Evolutionary conservation across 2,797 vertebrate genomes (phyloP), one percentile per base, ranked within the genome.

Genomic region (Podarcis lilfordi): DNA sequence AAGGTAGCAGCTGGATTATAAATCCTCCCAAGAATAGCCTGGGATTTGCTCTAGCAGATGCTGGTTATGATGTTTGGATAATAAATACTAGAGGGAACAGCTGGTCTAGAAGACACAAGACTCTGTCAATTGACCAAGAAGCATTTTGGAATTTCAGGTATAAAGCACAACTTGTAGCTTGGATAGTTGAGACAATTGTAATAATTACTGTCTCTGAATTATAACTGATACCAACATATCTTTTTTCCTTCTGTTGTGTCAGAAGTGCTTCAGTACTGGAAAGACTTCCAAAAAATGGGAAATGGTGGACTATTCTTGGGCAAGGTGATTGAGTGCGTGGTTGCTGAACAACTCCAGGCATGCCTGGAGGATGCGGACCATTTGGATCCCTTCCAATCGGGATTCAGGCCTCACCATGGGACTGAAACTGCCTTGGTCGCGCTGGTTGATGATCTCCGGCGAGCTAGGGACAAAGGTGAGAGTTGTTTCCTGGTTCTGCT

Each of bases 41-140:
- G 90, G 96, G 96, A 96, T 75, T 97, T 86, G 85, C 45, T 45
- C 95, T 99, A 1, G 98, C 98, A 0, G 98, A 98, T 61, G 94
- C 95, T 1, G 95, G 96, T 74, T 97, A 96, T 0, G 96, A 97
- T 0, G 93, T 97, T 50, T 97, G 96, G 96, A 80, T 97, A 25
- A 94, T 92, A 68, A 97, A 96, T 79, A 95, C 68, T 55, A 85
- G 95, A 9, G 96, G 96, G 0, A 96, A 93, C 0, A 95, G 88
- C 0, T 96, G 90, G 88, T 96, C 95, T 59, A 89, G 0, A 61
- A 95, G 94, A 83, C 96, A 97, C 69, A 78, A 87, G 83, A 25
- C 43, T 55, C 75, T 96, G 61, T 92, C 94, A 5, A 40, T 84
- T 8, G 59, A 94, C 9, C 87, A 95, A 82, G 59, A 3, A 43